Percentiles rank a stretch among this genome's conserved stretches.
Evolutionary conservation across 30 jellyfish, hydroid and myxozoan species (phyloP).

Genomic region (Cassiopea andromeda): DNA sequence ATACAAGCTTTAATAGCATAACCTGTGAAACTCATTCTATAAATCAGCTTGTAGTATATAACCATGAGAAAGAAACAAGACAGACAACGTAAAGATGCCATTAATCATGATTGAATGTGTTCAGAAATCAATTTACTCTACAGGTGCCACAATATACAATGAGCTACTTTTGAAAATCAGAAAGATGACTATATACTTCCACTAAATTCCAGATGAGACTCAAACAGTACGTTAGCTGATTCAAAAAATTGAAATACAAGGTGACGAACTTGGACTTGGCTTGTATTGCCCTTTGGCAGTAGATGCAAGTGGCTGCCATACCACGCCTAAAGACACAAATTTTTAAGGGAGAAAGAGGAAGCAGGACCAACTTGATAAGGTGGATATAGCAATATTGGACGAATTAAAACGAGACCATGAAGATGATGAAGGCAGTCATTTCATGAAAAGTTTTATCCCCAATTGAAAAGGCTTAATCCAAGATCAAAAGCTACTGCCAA

Average conservation of each 20-base stretch:
- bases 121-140: too few relatives aligned
- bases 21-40: too few relatives aligned
- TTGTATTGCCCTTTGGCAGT: background rate
- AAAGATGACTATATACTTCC: too few relatives aligned
- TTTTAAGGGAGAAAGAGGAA: slow-evolving; percentile 22
- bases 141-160: too few relatives aligned
- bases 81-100: too few relatives aligned
- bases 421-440: slow-evolving; percentile 30
- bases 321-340: background rate
- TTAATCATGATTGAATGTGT: too few relatives aligned
- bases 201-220: too few relatives aligned
- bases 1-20: too few relatives aligned
- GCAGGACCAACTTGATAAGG: slow-evolving; percentile 2
- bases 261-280: slow-evolving; percentile 4
- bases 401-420: slow-evolving; percentile 20
- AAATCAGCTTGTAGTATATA: too few relatives aligned
- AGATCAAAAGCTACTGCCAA: slow-evolving; percentile 29
- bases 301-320: background rate
- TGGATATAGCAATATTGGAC: slow-evolving; percentile 18
- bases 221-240: too few relatives aligned
- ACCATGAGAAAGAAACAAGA: too few relatives aligned
- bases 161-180: too few relatives aligned
- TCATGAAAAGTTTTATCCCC: slow-evolving; percentile 29
- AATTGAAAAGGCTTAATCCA: slow-evolving; percentile 20
- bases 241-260: background rate